Evolutionary conservation across 2,113 vertebrate genomes (phyloP).

Genomic region (Anguilla rostrata): DNA sequence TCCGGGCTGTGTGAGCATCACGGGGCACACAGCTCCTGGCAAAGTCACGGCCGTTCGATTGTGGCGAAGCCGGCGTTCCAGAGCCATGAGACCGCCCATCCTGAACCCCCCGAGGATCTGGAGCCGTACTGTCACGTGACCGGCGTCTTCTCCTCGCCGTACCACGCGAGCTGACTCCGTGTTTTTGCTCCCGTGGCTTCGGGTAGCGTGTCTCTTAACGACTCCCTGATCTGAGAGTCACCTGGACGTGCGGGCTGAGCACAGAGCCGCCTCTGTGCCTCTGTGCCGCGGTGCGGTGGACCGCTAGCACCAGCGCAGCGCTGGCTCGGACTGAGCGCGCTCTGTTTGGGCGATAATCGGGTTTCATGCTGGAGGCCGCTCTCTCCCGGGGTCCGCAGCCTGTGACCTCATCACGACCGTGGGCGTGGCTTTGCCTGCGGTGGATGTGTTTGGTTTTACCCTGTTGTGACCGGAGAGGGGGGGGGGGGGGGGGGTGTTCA

Average conservation of each 20-base stretch:
- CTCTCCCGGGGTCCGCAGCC: neutral
- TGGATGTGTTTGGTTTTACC: neutral
- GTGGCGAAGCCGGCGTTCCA: neutral
- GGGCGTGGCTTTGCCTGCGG: neutral
- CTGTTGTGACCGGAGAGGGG: neutral
- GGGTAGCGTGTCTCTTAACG: neutral
- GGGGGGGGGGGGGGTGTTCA: no score
- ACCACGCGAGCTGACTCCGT: neutral
- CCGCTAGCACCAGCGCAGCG: neutral
- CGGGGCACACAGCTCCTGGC: neutral
- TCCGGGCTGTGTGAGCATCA: neutral
- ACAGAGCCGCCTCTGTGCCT: neutral
- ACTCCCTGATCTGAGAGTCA: neutral
- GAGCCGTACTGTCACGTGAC: neutral
- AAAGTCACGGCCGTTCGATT: neutral
- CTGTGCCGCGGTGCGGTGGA: neutral
- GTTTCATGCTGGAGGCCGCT: neutral
- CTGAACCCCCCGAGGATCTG: neutral
- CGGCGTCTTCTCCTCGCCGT: neutral
- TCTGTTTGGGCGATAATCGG: neutral
- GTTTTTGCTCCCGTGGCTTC: neutral
- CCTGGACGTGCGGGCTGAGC: neutral
- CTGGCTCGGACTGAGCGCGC: neutral
- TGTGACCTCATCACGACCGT: slow-evolving; percentile 5
- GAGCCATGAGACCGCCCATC: neutral